Evolutionary conservation across 2,888 invertebrate species (phyloP), one percentile per base, ranked within the genome.

Genomic region (Ganaspis brasiliensis): DNA sequence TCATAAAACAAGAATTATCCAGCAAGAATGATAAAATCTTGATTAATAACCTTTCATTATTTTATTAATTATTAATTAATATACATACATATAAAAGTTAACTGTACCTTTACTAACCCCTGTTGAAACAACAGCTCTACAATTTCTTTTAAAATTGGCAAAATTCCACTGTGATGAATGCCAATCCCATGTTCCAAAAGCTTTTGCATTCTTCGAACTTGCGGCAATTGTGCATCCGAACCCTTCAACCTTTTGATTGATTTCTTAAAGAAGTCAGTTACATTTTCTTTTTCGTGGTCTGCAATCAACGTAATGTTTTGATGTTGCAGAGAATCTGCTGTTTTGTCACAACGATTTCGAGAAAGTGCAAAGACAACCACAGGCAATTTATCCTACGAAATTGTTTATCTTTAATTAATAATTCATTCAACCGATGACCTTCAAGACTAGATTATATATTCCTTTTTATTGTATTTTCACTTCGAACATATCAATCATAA

Each of bases 101-200:
- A 75, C n/a, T n/a, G 86, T 92, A 95, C 95, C 92, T 96, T 99
- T 49, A 99, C 98, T 80, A 96, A 94, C 6, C 99, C 98, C 82
- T 95, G 94, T 89, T 98, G 97, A 90, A 99, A 99, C 14, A 99
- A 93, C 94, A 99, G 96, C 92, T 99, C 99, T 0, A 99, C 99
- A 72, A 99, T 98, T 93, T 99, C 99, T 90, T 99, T 99, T n/a
- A 99, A 94, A 85, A 99, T 96, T 0, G 99, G 99, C 78, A 99
- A 92, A 84, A 99, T 98, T 12, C 99, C 99, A 91, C 98, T 98
- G 92, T 99, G 99, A 92, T 99, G 99, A 3, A 99, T 96, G 0
- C 99, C 99, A 79, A 99, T 96, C 1, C 99, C 99, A 75, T 96
- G 94, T 85, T 95, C 94, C 24, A 97, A 89, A 56, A 95, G 93